phyloP scores from a whole-genome alignment of 2,888 invertebrate species.

The Phymatocera aterrima region DNA sequence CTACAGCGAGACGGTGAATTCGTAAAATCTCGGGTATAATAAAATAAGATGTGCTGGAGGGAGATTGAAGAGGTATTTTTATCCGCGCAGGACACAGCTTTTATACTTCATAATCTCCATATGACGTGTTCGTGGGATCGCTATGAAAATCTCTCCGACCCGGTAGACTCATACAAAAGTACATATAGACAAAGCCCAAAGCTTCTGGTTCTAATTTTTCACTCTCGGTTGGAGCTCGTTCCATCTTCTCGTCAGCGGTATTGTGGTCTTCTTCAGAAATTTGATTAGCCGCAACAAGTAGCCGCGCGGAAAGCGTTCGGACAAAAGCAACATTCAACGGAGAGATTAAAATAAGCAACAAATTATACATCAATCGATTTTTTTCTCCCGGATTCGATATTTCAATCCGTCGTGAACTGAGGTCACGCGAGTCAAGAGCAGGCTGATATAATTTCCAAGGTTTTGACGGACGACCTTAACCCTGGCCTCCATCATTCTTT shows the following conservation, averaged over 20 bases:
- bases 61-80: neutral
- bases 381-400: neutral
- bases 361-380: neutral
- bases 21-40: neutral
- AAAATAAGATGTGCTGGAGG: neutral
- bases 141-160: constrained; percentile 9
- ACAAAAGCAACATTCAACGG: neutral
- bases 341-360: neutral
- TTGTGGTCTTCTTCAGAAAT: neutral
- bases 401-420: constrained; percentile 3
- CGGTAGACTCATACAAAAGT: too few relatives aligned
- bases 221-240: neutral
- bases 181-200: neutral
- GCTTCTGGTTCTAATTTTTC: constrained; percentile 2
- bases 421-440: constrained; percentile 10
- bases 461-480: neutral
- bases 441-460: neutral
- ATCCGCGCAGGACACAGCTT: neutral
- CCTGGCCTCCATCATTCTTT: neutral
- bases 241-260: neutral
- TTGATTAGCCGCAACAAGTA: neutral
- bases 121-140: too few relatives aligned
- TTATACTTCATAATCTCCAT: neutral
- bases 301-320: neutral
- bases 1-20: neutral